These are phyloP conservation scores for Lasiommata megera DNA, from an alignment of 2,888 invertebrate genomes.

Conservation along the genomic window DNA sequence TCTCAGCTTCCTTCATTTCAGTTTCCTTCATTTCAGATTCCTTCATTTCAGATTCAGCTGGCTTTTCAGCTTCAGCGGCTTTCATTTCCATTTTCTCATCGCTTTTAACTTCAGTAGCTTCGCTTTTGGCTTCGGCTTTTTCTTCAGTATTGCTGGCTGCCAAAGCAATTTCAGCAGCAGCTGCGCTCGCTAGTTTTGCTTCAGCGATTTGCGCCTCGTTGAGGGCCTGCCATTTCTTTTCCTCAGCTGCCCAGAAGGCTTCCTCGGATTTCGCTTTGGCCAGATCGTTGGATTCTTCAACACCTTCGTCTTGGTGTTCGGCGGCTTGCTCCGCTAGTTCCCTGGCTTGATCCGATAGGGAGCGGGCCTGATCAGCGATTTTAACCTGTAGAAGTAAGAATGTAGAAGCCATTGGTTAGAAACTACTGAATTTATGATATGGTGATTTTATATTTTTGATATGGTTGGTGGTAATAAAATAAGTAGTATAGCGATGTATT, in stretches of 20 bases:
- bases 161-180: conserved; percentile 40
- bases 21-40: conserved; percentile 34
- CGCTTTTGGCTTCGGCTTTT: conserved; percentile 25
- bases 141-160: conserved; percentile 8
- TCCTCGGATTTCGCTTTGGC: conserved; percentile 45
- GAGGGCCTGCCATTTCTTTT: conserved; percentile 67
- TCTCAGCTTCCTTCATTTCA: conserved; percentile 21
- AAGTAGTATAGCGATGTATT: too few species aligned
- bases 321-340: conserved; percentile 48
- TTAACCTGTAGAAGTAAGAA: conserved; percentile 30
- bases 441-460: too few species aligned
- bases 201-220: conserved; percentile 60
- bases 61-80: conserved; percentile 32
- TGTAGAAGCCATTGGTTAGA: background rate
- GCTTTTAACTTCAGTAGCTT: background rate
- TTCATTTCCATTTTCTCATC: conserved; percentile 37
- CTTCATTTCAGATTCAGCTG: conserved; percentile 34
- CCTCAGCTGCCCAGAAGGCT: conserved; percentile 56
- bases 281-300: conserved; percentile 42
- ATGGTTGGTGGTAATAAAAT: too few species aligned
- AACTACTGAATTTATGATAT: too few species aligned
- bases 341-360: conserved; percentile 51
- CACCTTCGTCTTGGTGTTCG: conserved; percentile 50
- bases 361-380: conserved; percentile 48
- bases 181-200: conserved; percentile 55